These are phyloP conservation scores for Crax fasciolata DNA, from an alignment of 2,797 vertebrate species.

Conservation along the genomic window DNA sequence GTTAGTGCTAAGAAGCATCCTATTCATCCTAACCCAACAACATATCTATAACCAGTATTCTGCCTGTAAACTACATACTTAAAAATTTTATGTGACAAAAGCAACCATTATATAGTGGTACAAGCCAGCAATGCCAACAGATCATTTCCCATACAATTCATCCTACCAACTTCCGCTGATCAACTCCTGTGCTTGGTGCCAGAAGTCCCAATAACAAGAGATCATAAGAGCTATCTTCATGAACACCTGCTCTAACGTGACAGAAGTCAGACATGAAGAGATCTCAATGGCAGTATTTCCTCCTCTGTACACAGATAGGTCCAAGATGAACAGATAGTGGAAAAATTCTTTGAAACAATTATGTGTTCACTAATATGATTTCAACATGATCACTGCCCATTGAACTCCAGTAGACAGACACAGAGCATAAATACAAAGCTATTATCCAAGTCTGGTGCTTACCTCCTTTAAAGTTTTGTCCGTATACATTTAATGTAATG, in stretches of 20 bases:
- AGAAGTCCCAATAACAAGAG: background rate
- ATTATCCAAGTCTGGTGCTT: background rate
- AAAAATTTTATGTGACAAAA: background rate
- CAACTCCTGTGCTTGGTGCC: background rate
- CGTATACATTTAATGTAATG: accelerated
- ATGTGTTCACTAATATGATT: accelerated
- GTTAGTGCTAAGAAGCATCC: background rate
- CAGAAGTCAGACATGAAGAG: background rate
- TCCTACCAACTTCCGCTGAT: background rate
- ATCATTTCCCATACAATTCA: background rate
- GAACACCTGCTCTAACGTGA: accelerated
- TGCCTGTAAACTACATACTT: background rate
- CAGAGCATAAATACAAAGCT: background rate
- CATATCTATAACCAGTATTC: background rate
- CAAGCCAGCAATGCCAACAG: background rate
- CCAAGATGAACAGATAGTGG: background rate
- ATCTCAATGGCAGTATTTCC: accelerated
- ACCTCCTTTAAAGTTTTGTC: background rate
- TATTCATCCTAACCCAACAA: background rate
- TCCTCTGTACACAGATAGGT: background rate
- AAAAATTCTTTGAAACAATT: background rate
- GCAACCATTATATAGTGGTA: background rate
- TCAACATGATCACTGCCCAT: background rate
- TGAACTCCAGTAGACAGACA: background rate
- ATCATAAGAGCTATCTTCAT: background rate